Evolutionary conservation across 2,797 vertebrate species (phyloP).

Genomic region (Craterocephalus amniculus): DNA sequence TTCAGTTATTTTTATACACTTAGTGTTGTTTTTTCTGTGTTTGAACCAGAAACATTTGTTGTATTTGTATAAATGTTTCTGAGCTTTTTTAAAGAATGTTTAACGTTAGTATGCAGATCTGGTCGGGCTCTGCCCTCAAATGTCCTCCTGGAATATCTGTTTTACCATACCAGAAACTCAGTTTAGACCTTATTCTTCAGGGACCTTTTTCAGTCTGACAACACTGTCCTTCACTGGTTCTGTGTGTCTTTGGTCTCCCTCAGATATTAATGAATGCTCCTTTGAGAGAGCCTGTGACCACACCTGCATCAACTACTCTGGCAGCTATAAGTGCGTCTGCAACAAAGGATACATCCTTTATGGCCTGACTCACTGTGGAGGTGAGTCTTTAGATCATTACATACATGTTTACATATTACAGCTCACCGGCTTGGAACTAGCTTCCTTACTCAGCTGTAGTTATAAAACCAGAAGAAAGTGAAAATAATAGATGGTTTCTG

Average conservation of each 20-base stretch:
- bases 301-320: constrained; percentile 92
- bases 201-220: too few species aligned
- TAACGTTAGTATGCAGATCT: background rate
- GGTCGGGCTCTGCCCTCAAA: too few species aligned
- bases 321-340: constrained; percentile 94
- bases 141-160: too few species aligned
- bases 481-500: background rate
- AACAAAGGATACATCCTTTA: constrained; percentile 93
- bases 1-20: too few species aligned
- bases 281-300: constrained; percentile 92
- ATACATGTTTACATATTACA: background rate
- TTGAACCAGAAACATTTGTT: constrained; percentile 29
- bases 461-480: background rate
- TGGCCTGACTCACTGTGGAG: constrained; percentile 94
- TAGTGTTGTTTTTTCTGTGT: background rate
- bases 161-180: too few species aligned
- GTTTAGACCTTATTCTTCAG: too few species aligned
- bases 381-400: constrained; percentile 68
- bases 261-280: constrained; percentile 96
- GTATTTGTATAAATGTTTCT: background rate
- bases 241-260: constrained; percentile 14
- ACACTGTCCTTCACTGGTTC: background rate
- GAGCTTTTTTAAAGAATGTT: background rate
- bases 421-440: background rate
- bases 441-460: too few species aligned